Evolutionary conservation across 1,140 invertebrate species (phyloP), one percentile per base, ranked within the genome.

Genomic region (Fopius arisanus): DNA sequence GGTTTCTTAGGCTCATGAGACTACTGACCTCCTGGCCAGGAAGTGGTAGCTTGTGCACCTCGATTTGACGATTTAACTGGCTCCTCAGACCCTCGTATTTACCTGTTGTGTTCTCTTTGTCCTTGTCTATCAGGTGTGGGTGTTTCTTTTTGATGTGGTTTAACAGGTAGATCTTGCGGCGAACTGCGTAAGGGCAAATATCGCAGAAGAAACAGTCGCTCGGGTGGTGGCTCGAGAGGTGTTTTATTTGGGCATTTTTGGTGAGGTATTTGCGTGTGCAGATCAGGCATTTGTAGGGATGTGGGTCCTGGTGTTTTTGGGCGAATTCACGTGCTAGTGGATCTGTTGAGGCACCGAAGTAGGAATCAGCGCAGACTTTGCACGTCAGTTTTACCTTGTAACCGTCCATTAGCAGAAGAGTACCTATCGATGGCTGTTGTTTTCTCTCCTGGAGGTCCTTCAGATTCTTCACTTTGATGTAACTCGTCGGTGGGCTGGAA

Each of bases 321-420:
- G 43, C 43, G 43, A 48, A 48, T n/a, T 48, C 43, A 5, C 43
- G 43, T 12, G 43, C 43, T 48, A n/a, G 0, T 5, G 43, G 14
- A 7, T 14, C 43, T 14, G 43, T 48, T 14, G 43, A 48, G 4
- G 43, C 14, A 2, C 43, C 43, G 43, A 48, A 48, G 43, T 48
- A 48, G 5, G 7, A 2, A 0, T 48, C 43, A 3, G 79, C 82
- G 66, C 87, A 88, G 0, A 71, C 77, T 5, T 80, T 79, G 76
- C 87, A 88, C 3, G 72, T 65, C 70, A 83, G 87, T 0, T 82
- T 78, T 33, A 78, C 80, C n/a, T 37, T 78, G 41, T 40, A 79
- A 21, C 83, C 81, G 72, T 86, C 83, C 65, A 83, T 26, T 0
- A 80, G 51, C 14, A 82, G 81, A 16, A 91, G 89, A 78, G 92